Conservation (phyloP, 2,113 vertebrate genomes). For the Pao palembangensis region DNA sequence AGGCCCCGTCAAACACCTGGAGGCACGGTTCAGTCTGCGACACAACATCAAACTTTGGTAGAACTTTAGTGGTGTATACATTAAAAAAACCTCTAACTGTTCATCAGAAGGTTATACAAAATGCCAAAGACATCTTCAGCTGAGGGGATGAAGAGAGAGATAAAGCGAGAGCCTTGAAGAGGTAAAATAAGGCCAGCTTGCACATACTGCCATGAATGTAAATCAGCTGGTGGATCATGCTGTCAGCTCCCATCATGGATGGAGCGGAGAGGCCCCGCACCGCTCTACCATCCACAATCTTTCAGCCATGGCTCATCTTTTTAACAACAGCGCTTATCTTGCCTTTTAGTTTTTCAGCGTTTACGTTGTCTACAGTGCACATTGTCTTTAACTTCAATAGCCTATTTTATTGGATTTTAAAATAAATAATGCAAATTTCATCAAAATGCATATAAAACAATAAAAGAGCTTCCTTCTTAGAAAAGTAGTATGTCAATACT, state of each 20-base stretch:
- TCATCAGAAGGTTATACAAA: constrained; percentile 36
- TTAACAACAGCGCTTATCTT: not conserved
- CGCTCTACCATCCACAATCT: constrained; percentile 13
- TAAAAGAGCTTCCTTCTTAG: too few species aligned
- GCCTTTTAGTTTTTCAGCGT: too few species aligned
- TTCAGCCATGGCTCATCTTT: constrained; percentile 5
- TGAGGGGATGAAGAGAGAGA: constrained; percentile 33
- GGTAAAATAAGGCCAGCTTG: constrained; percentile 49
- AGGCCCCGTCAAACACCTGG: constrained; percentile 3
- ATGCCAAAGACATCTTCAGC: constrained; percentile 40
- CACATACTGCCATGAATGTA: constrained; percentile 45
- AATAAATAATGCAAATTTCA: too few species aligned
- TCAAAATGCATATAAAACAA: too few species aligned
- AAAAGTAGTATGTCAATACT: too few species aligned
- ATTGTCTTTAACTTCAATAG: too few species aligned
- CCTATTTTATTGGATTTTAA: too few species aligned
- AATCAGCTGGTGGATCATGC: constrained; percentile 47
- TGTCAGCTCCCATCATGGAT: constrained; percentile 37
- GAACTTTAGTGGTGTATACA: constrained; percentile 13
- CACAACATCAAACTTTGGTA: constrained; percentile 40
- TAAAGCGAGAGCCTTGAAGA: constrained; percentile 36
- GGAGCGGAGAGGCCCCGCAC: constrained; percentile 15
- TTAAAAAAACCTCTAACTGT: constrained; percentile 20
- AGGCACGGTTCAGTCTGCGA: constrained; percentile 25
- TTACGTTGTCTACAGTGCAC: too few species aligned